A percentile compares a stretch with the other conserved stretches of the same genome.
phyloP scores from a whole-genome alignment of 2,888 invertebrate species.

The Aplocera efformata region DNA sequence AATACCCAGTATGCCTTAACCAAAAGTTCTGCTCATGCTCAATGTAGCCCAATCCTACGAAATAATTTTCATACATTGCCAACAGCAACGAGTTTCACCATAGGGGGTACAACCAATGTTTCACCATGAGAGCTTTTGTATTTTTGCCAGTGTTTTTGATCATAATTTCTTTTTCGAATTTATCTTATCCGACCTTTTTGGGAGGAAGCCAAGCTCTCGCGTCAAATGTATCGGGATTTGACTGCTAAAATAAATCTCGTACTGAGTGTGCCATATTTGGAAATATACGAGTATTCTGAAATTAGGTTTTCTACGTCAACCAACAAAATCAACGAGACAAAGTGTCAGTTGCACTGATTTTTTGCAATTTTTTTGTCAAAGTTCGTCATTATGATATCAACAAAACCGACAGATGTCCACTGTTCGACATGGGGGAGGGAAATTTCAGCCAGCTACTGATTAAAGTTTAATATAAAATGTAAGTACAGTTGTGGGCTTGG shows the following conservation, averaged over 20 bases:
- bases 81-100: constrained; percentile 13
- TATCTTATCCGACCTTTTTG: constrained; percentile 45
- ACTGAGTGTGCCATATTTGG: constrained; percentile 12
- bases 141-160: constrained; percentile 26
- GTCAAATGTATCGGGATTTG: constrained; percentile 28
- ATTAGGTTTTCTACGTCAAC: neutral
- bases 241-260: constrained; percentile 20
- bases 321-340: too few relatives aligned
- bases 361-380: too few relatives aligned
- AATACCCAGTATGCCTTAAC: too few relatives aligned
- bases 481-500: too few relatives aligned
- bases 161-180: constrained; percentile 45
- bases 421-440: too few relatives aligned
- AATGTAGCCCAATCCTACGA: too few relatives aligned
- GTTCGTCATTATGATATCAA: too few relatives aligned
- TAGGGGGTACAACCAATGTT: constrained; percentile 15
- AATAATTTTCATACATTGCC: constrained; percentile 1
- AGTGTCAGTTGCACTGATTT: too few relatives aligned
- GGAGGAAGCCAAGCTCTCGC: constrained; percentile 29
- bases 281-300: neutral
- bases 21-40: too few relatives aligned
- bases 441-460: too few relatives aligned
- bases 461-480: too few relatives aligned
- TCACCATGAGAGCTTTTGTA: constrained; percentile 15
- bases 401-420: too few relatives aligned